Evolutionary conservation across 2,113 vertebrate genomes (phyloP), one percentile per base, ranked within the genome.

Genomic region (Pardalotus punctatus): DNA sequence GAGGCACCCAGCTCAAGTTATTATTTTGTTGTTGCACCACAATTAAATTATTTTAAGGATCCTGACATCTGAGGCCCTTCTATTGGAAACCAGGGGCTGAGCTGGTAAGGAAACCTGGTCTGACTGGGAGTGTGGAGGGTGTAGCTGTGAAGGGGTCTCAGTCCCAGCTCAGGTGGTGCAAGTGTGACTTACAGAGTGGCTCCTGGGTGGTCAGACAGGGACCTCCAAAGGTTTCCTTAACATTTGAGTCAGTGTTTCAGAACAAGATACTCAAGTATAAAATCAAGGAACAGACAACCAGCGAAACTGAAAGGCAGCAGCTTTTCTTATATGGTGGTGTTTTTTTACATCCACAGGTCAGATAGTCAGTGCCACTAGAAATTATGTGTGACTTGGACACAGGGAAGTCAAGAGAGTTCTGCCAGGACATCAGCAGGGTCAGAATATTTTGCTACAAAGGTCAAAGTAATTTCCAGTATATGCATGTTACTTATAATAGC

Each of bases 61-160:
- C 14, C 10, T 0, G 1, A 43, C 5, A 0, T 56, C 56, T 61
- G 40, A 73, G 15, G 3, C 6, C 9, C 45, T 61, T 25, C n/a
- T 27, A 8, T 69, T 35, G 42, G 64, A 48, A 77, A 70, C 16
- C 11, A n/a, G 28, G 19, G 23, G 43, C 43, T 3, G 3, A 66
- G 33, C 19, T 43, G 18, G 14, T 57, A 10, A 65, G 36, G 27
- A 65, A 81, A 50, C 16, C 7, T 24, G 69, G 38, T 54, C 29
- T 69, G n/a, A 45, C 14, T 69, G 25, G 54, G n/a, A n/a, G 23
- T 51, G 38, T 67, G 38, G 25, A 25, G 15, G 3, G 12, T 53
- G 22, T 62, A 48, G 29, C 62, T 56, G 42, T 12, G 18, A 36
- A 20, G 23, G 40, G 9, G 5, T 48, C 54, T 42, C 22, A 7